Evolutionary conservation across 2,797 vertebrate genomes (phyloP).

Genomic region (Enteromius viviparus): DNA sequence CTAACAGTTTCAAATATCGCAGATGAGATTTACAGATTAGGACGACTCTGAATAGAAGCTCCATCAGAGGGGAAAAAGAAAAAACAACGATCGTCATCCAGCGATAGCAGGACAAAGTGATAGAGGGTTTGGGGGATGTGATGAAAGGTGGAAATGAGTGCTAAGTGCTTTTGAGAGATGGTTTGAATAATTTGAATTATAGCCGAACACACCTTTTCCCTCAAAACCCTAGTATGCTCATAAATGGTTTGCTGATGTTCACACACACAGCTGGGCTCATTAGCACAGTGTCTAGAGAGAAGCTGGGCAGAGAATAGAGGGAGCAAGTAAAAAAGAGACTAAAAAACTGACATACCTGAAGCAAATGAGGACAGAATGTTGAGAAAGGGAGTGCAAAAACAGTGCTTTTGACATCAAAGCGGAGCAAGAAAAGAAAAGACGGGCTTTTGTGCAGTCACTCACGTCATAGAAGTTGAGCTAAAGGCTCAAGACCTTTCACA

Average conservation of each 20-base stretch:
- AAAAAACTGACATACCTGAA: conserved; percentile 14
- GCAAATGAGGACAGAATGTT: conserved; percentile 2
- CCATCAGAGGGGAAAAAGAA: conserved; percentile 22
- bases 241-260: conserved; percentile 47
- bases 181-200: conserved; percentile 51
- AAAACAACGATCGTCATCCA: background rate
- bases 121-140: background rate
- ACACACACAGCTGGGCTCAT: conserved; percentile 46
- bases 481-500: conserved; percentile 17
- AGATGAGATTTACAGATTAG: conserved; percentile 30
- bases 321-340: background rate
- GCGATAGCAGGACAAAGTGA: background rate
- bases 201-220: conserved; percentile 39
- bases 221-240: conserved; percentile 27
- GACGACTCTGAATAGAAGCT: background rate
- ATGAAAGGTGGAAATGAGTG: conserved; percentile 37
- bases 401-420: background rate
- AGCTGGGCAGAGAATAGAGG: background rate
- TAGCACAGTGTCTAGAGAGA: conserved; percentile 45
- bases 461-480: conserved; percentile 21
- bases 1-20: conserved; percentile 19
- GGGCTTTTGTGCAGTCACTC: conserved; percentile 12
- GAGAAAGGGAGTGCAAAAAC: background rate
- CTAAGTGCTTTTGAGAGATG: conserved; percentile 40
- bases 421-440: background rate